phyloP scores from a whole-genome alignment of 2,888 invertebrate species.

The Vesta saturnalis region DNA sequence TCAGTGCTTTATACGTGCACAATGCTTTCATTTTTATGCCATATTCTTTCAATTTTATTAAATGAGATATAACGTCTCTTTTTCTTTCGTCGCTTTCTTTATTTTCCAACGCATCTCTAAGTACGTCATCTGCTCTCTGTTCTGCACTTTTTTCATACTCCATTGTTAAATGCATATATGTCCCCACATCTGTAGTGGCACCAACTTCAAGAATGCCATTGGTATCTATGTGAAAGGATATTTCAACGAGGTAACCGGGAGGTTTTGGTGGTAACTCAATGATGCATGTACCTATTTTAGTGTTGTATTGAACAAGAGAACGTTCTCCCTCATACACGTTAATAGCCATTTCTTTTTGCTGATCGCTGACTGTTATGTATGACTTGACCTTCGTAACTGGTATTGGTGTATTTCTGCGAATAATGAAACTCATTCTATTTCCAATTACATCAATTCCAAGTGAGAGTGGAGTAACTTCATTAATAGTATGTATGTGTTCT shows the following conservation, averaged over 20 bases:
- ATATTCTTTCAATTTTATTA: neutral
- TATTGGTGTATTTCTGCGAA: constrained; percentile 40
- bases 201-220: constrained; percentile 43
- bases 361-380: constrained; percentile 28
- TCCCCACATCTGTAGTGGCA: constrained; percentile 13
- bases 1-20: constrained; percentile 12
- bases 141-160: constrained; percentile 2
- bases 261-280: constrained; percentile 36
- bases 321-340: constrained; percentile 44
- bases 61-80: neutral
- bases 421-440: constrained; percentile 38
- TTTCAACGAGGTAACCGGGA: constrained; percentile 34
- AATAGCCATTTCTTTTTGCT: constrained; percentile 24
- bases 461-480: constrained; percentile 73
- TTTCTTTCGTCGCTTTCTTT: constrained; percentile 6
- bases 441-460: constrained; percentile 38
- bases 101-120: constrained; percentile 4
- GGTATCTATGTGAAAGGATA: constrained; percentile 36
- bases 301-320: constrained; percentile 39
- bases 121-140: neutral
- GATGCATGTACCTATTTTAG: constrained; percentile 33
- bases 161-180: constrained; percentile 3
- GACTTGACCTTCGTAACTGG: constrained; percentile 18
- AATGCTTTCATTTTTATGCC: neutral
- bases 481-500: constrained; percentile 66